phyloP scores from a whole-genome alignment of 2,113 vertebrate genomes.

The Callithrix jacchus region DNA sequence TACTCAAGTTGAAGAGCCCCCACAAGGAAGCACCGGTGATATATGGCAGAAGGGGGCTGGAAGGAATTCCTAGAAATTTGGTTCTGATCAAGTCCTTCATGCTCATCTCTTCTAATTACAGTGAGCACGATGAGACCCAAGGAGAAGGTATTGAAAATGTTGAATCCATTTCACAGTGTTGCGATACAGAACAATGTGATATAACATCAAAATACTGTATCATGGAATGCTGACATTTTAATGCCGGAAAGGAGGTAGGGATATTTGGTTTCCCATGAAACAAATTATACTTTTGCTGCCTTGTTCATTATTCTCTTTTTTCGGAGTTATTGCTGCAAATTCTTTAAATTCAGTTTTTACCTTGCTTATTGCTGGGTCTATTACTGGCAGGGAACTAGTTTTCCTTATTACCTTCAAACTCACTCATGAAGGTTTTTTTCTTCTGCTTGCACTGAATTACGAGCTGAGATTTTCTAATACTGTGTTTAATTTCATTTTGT shows the following conservation, averaged over 20 bases:
- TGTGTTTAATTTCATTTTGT: background rate
- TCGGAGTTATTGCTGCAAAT: background rate
- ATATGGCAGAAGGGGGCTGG: background rate
- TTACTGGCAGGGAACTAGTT: background rate
- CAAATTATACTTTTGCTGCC: background rate
- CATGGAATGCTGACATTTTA: background rate
- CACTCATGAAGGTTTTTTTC: background rate
- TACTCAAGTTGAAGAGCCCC: background rate
- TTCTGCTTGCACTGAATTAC: slow-evolving; percentile 55
- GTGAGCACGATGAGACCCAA: background rate
- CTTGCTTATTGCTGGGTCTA: background rate
- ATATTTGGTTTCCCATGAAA: background rate
- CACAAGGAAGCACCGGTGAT: background rate
- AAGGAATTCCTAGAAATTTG: background rate
- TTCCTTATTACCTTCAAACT: slow-evolving; percentile 30
- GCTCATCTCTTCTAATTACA: background rate
- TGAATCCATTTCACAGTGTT: background rate
- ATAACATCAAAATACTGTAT: background rate
- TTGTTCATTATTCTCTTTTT: background rate
- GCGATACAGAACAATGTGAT: background rate
- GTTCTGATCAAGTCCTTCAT: background rate
- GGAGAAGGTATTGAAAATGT: background rate
- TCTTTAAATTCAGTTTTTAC: background rate
- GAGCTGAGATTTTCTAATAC: slow-evolving; percentile 64
- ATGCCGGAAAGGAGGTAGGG: background rate